Percentiles rank a stretch among this genome's conserved stretches.
Conservation (phyloP, 2,888 invertebrate species). For the Apamea monoglypha region DNA sequence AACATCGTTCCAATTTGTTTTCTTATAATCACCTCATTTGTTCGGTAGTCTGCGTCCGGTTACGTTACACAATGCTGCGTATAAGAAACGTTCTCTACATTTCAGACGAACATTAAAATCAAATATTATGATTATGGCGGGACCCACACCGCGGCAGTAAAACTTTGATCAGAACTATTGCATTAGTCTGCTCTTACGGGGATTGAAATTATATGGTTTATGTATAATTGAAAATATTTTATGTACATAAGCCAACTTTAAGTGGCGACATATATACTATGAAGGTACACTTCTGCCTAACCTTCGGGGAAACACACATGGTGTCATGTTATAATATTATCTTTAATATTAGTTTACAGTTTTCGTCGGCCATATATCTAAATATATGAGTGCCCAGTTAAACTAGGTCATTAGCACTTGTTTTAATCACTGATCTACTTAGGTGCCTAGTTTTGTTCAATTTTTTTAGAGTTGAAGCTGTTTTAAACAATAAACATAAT, state of each 20-base stretch:
- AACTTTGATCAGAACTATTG: background rate
- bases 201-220: background rate
- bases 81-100: background rate
- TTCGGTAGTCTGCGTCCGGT: background rate
- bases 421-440: background rate
- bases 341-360: background rate
- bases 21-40: too few relatives aligned
- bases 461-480: background rate
- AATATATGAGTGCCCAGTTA: background rate
- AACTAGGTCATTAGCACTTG: background rate
- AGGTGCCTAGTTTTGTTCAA: background rate
- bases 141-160: background rate
- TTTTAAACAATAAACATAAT: too few relatives aligned
- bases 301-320: background rate
- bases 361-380: background rate
- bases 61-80: background rate
- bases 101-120: slow-evolving; percentile 25
- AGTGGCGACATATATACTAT: background rate
- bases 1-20: background rate
- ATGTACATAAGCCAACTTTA: background rate
- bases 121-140: slow-evolving; percentile 1
- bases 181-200: background rate
- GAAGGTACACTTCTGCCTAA: background rate
- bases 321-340: background rate
- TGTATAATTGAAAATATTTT: background rate